Evolutionary conservation across 1,140 invertebrate genomes (phyloP).

Genomic region (Whitmania pigra): DNA sequence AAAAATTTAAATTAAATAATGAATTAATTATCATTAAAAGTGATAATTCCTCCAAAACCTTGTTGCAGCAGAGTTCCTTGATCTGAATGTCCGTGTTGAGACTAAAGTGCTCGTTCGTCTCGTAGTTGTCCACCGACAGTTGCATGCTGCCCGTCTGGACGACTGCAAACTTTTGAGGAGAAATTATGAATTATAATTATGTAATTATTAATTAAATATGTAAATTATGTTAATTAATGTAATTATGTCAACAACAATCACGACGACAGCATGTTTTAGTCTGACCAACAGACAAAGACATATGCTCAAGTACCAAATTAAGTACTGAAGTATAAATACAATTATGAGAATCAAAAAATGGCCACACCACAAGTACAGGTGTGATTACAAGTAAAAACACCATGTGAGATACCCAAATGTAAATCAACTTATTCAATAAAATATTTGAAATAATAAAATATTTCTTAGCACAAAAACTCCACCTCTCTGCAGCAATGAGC

Average conservation of each 20-base stretch:
- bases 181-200: neutral
- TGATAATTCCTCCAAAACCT: constrained; percentile 35
- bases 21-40: neutral
- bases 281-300: neutral
- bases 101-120: constrained; percentile 40
- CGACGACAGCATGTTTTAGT: neutral
- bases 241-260: too few species aligned
- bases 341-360: neutral
- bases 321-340: neutral
- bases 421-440: too few species aligned
- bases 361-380: neutral
- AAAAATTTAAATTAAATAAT: too few species aligned
- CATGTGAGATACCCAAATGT: too few species aligned
- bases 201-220: neutral
- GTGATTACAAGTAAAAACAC: too few species aligned
- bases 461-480: constrained; percentile 6
- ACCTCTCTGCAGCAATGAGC: constrained; percentile 55
- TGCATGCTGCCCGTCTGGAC: constrained; percentile 48
- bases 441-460: neutral
- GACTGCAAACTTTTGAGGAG: constrained; percentile 42
- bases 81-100: constrained; percentile 67
- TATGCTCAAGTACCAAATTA: neutral
- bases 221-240: too few species aligned
- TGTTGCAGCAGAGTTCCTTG: constrained; percentile 62
- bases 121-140: constrained; percentile 50